Evolutionary conservation across 1,140 invertebrate species (phyloP).

Genomic region (Nasonia longicornis): DNA sequence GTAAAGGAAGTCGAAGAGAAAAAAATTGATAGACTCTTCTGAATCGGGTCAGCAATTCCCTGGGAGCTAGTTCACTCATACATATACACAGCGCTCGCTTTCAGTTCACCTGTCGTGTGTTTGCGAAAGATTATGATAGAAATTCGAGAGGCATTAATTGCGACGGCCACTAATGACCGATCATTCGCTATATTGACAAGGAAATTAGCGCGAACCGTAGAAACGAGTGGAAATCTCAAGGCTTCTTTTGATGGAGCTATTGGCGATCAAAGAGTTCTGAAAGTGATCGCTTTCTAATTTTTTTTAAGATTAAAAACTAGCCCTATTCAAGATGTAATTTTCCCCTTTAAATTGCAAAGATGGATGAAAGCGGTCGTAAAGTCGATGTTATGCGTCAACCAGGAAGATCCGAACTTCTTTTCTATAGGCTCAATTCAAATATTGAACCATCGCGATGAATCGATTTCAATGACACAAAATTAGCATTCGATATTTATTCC

Average conservation of each 20-base stretch:
- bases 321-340: too few relatives aligned
- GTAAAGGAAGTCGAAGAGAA: neutral
- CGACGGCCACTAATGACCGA: neutral
- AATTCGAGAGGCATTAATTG: neutral
- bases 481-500: too few relatives aligned
- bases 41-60: conserved; percentile 1
- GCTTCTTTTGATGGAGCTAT: neutral
- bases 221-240: neutral
- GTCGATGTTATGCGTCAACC: too few relatives aligned
- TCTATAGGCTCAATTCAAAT: too few relatives aligned
- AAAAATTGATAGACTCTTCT: neutral
- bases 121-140: conserved; percentile 10
- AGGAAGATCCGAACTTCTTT: too few relatives aligned
- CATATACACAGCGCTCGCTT: neutral
- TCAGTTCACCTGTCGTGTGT: neutral
- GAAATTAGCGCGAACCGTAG: neutral
- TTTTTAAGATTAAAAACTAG: too few relatives aligned
- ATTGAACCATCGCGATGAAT: too few relatives aligned
- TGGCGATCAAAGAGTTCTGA: too few relatives aligned
- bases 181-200: neutral
- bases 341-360: too few relatives aligned
- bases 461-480: too few relatives aligned
- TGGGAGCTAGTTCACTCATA: neutral
- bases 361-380: too few relatives aligned
- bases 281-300: too few relatives aligned